Evolutionary conservation across 2,113 vertebrate genomes (phyloP), one percentile per base, ranked within the genome.

Genomic region (Hippocampus abdominalis): DNA sequence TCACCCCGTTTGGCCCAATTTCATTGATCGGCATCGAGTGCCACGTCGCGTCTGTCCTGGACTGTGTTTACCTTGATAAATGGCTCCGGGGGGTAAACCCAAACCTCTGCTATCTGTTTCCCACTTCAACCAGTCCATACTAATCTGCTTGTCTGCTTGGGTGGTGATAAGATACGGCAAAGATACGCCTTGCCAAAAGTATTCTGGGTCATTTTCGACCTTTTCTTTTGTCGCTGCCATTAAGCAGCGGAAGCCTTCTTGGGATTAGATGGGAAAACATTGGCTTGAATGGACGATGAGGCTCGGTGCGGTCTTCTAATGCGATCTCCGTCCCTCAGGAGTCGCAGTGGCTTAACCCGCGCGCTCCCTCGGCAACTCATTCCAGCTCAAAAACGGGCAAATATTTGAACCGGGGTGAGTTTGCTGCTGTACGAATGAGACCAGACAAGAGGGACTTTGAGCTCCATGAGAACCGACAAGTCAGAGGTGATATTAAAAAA

Each of bases 191-290:
- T 13, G 46, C 1, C 32, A 6, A 7, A 68, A 15, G 59, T 74
- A 27, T 8, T 39, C 27, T 65, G 16, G 65, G 16, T 61, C 23
- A 8, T 46, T 71, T 21, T 64, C 23, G 36, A 23, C n/a, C 7
- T 29, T 69, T 21, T 8, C 8, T 48, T 56, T 27, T 5, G 21
- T 53, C 57, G 32, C 5, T 13, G 13, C 42, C 65, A 86, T 91
- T 92, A 93, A 92, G 88, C 87, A 90, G 89, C 91, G 91, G 82
- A 36, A 90, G 91, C 92, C 54, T 74, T 85, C 87, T 80, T 23
- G 70, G 64, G 89, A 90, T 88, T 68, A 72, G 62, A 74, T 59
- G 80, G 80, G 46, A 2, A 60, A 60, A 18, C 27, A 60, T 18
- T 32, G 57, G 27, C 57, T 25, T 23, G 63, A 64, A 64, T 46